Evolutionary conservation across 2,797 vertebrate species (phyloP), one percentile per base, ranked within the genome.

Genomic region (Cyclopterus lumpus): DNA sequence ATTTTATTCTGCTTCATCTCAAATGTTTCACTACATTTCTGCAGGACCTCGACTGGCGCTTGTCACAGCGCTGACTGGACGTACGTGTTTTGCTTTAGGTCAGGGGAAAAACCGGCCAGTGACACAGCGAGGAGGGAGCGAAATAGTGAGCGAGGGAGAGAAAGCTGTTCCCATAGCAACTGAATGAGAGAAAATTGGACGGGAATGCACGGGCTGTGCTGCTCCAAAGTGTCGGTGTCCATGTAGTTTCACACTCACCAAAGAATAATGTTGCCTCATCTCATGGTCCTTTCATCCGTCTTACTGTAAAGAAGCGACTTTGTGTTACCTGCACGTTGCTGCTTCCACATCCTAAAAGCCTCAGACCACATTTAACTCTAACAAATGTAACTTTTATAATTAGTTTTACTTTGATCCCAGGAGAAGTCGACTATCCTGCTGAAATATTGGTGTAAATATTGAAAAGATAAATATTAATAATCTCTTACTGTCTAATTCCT

Each of bases 81-180:
- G n/a, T 16, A n/a, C 11, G n/a, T 24, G 65, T 34, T 34, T 26
- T 61, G 22, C 28, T 28, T 58, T 18, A 36, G 63, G 71, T 70
- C 40, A 46, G 38, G 42, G 62, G 42, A 24, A 75, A 71, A 82
- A 54, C 53, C 55, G 67, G 57, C 18, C 48, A 30, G 58, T 36
- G 61, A 49, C 54, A 74, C 6, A 26, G 8, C 14, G 46, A 53
- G 38, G 60, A 24, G 28, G 57, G 71, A 58, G 26, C 1, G 6
- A 49, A 63, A 64, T 10, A 20, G 18, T 34, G 26, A 53, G 38
- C 66, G 54, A 53, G 26, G 40, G 46, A 57, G 64, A 30, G 30
- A 51, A 58, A 76, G 71, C 18, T 22, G 87, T 85, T 80, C 44
- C 82, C 76, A 85, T 89, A 68, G 82, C 82, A 89, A 89, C 87